Conservation (phyloP, 23 tunicate genomes). For the Ciona savignyi region DNA sequence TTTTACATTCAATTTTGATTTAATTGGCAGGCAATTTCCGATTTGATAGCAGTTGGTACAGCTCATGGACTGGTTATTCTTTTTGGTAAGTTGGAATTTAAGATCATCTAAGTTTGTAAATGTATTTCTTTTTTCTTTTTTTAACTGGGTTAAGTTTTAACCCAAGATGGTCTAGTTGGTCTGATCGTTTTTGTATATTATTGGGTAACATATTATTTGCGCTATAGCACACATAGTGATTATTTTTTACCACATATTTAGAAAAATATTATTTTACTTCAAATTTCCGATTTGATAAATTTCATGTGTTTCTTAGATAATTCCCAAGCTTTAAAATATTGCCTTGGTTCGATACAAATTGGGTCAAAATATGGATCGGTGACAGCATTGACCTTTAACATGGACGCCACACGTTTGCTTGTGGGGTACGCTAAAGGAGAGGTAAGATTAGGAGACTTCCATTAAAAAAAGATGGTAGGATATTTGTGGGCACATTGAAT, state of each 20-base stretch:
- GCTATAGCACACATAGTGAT: too few species aligned
- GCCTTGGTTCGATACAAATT: conserved; percentile 61
- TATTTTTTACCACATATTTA: too few species aligned
- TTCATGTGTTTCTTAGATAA: conserved; percentile 23
- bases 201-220: too few species aligned
- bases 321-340: conserved; percentile 40
- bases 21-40: conserved; percentile 17
- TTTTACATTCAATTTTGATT: too few species aligned
- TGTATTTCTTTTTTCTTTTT: too few species aligned
- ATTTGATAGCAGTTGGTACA: conserved; percentile 69
- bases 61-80: conserved; percentile 68
- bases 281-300: background rate
- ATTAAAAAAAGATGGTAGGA: too few species aligned
- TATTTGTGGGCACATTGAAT: too few species aligned
- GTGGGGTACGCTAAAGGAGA: conserved; percentile 90
- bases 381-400: conserved; percentile 74
- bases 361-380: conserved; percentile 81
- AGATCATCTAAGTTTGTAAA: too few species aligned
- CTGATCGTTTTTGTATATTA: too few species aligned
- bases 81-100: conserved; percentile 57
- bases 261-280: too few species aligned
- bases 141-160: too few species aligned
- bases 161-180: too few species aligned
- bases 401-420: conserved; percentile 57
- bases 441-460: conserved; percentile 21